phyloP scores from a whole-genome alignment of 2,888 invertebrate genomes.

The Luffia ferchaultella region DNA sequence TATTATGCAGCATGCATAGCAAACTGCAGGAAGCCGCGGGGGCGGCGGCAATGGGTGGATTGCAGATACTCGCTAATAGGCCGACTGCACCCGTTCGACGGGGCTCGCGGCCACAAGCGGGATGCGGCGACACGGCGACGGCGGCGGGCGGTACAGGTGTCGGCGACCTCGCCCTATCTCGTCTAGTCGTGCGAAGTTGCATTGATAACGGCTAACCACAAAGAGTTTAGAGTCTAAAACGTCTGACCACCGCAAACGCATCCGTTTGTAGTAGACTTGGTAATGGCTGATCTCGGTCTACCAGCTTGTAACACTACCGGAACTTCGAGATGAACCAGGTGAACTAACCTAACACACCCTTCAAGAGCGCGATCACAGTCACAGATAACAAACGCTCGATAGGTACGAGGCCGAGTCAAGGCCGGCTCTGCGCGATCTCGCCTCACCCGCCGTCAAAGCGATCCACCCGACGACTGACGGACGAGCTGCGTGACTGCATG shows the following conservation, averaged over 20 bases:
- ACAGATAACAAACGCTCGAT: slow-evolving; percentile 7
- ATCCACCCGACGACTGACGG: slow-evolving; percentile 58
- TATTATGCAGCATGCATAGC: background rate
- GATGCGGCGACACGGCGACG: slow-evolving; percentile 41
- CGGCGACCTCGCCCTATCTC: slow-evolving; percentile 60
- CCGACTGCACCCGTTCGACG: background rate
- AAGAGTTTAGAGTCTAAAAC: too few relatives aligned
- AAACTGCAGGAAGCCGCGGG: slow-evolving; percentile 11
- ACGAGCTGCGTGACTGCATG: slow-evolving; percentile 15
- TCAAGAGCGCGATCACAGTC: slow-evolving; percentile 10
- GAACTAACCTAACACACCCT: too few relatives aligned
- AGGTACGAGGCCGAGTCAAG: slow-evolving; percentile 20
- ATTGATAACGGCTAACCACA: slow-evolving; percentile 44
- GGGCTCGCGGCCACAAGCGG: slow-evolving; percentile 28
- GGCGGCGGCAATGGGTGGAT: slow-evolving; percentile 26
- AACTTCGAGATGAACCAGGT: slow-evolving; percentile 31
- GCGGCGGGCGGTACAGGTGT: slow-evolving; percentile 44
- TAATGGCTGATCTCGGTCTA: too few relatives aligned
- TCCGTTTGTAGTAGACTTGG: too few relatives aligned
- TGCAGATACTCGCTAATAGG: too few relatives aligned
- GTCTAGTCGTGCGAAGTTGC: slow-evolving; percentile 57
- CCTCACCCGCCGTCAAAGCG: slow-evolving; percentile 42
- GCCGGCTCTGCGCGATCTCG: slow-evolving; percentile 23
- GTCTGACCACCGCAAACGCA: slow-evolving; percentile 55
- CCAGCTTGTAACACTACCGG: slow-evolving; percentile 12